phyloP scores from a whole-genome alignment of 2,113 vertebrate species.

The Heptranchias perlo region DNA sequence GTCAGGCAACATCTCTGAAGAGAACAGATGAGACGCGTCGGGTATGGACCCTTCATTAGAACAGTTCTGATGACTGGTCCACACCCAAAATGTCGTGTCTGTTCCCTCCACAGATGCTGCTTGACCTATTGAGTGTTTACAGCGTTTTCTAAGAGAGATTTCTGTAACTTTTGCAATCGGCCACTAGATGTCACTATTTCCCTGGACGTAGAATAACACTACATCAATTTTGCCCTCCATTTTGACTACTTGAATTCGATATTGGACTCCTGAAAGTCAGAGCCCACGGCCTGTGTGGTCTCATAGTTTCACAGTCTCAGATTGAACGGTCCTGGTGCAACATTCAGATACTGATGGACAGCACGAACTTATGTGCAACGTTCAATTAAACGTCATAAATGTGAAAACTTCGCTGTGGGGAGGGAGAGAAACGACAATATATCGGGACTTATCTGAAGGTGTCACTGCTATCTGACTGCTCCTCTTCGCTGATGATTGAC shows the following conservation, averaged over 20 bases:
- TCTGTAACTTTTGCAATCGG: not conserved
- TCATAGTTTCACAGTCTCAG: not conserved
- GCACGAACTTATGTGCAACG: not conserved
- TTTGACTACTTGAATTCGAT: not conserved
- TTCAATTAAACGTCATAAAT: not conserved
- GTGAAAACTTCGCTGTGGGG: not conserved
- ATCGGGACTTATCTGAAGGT: not conserved
- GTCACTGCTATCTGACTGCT: not conserved
- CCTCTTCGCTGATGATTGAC: not conserved
- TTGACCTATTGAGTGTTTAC: not conserved
- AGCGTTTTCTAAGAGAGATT: not conserved
- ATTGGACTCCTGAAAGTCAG: not conserved
- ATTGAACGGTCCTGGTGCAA: not conserved
- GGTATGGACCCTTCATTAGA: not conserved
- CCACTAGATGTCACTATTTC: not conserved
- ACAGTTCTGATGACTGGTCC: no score
- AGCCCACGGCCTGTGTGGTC: not conserved
- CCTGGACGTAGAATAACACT: no score
- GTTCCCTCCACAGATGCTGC: not conserved
- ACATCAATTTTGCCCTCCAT: not conserved
- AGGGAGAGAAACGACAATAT: not conserved
- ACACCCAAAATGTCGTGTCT: no score
- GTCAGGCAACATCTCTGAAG: not conserved
- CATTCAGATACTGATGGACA: not conserved
- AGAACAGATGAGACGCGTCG: not conserved